A percentile compares a stretch with the other conserved stretches of the same genome.
phyloP scores from a whole-genome alignment of 2,113 vertebrate genomes.

The Pristiophorus japonicus region DNA sequence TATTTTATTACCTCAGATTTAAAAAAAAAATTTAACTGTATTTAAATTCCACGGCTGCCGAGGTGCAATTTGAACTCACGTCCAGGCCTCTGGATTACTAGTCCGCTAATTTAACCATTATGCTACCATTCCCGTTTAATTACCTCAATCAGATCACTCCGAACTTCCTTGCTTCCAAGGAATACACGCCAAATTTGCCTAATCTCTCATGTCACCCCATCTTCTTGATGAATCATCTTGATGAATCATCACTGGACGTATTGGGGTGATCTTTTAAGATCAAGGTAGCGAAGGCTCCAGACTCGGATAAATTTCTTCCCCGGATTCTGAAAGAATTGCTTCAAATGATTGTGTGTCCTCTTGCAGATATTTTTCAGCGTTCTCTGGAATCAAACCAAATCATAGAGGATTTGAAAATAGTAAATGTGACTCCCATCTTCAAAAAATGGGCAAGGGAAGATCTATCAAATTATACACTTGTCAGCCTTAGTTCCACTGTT shows the following conservation, averaged over 20 bases:
- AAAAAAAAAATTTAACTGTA: too few relatives aligned
- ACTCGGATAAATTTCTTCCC: neutral
- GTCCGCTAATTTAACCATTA: too few relatives aligned
- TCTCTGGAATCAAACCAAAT: neutral
- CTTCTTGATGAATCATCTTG: neutral
- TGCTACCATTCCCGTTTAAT: too few relatives aligned
- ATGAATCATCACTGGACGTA: neutral
- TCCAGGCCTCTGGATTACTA: too few relatives aligned
- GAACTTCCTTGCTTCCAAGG: neutral
- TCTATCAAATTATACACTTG: neutral
- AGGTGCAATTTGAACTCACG: too few relatives aligned
- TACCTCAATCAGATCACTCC: neutral
- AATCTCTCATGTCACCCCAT: neutral
- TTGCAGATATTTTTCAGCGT: neutral
- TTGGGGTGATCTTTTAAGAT: neutral
- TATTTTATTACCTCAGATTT: too few relatives aligned
- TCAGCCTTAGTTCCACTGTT: neutral
- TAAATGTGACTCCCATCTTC: too few relatives aligned
- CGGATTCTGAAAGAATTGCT: neutral
- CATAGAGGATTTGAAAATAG: neutral
- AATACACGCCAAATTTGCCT: neutral
- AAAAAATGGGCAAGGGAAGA: too few relatives aligned
- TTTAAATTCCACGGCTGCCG: too few relatives aligned
- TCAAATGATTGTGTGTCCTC: neutral
- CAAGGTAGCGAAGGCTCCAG: neutral